phyloP scores from a whole-genome alignment of 2,113 vertebrate genomes.

The Ammodytes marinus region DNA sequence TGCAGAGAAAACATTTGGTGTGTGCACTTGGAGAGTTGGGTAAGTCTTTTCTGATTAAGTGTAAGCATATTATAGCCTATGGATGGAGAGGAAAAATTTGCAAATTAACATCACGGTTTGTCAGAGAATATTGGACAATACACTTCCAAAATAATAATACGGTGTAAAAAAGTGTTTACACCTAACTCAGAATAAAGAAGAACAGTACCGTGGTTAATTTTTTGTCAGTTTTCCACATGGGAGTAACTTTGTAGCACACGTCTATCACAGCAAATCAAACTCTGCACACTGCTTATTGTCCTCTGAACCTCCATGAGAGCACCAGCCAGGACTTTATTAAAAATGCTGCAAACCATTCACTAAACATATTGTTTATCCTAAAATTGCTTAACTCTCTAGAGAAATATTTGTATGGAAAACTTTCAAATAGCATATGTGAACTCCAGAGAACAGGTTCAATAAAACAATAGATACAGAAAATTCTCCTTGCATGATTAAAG shows the following conservation, averaged over 20 bases:
- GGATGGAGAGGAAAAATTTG: neutral
- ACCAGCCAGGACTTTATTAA: neutral
- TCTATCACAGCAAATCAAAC: neutral
- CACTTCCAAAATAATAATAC: neutral
- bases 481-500: no score
- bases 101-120: neutral
- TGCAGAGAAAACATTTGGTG: neutral
- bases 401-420: neutral
- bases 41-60: neutral
- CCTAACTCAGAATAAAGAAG: neutral
- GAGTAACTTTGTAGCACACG: neutral
- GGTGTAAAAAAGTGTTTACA: neutral
- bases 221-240: neutral
- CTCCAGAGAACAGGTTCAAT: neutral
- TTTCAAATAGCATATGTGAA: neutral
- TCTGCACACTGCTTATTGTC: neutral
- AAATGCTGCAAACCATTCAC: neutral
- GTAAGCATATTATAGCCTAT: neutral
- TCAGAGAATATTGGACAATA: no score
- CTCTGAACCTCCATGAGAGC: neutral
- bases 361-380: neutral
- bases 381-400: neutral
- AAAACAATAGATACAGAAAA: constrained; percentile 3
- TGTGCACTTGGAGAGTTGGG: neutral
- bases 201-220: neutral